These are phyloP conservation scores for Pantelozetes paolii DNA, from an alignment of 2,888 invertebrate genomes.

Conservation along the genomic window DNA sequence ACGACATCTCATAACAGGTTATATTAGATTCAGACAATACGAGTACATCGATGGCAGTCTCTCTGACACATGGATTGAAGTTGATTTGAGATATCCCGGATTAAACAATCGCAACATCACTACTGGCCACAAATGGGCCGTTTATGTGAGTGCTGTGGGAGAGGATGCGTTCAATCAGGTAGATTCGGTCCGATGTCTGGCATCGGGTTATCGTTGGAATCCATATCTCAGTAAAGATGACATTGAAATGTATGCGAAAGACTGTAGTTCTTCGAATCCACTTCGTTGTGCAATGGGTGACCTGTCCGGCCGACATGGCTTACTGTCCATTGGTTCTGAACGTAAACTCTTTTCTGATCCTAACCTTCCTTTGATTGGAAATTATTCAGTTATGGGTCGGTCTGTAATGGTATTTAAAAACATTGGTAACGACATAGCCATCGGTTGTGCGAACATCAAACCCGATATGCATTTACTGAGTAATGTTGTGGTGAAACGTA, in stretches of 20 bases:
- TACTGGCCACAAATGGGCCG: constrained; percentile 77
- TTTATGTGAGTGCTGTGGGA: constrained; percentile 84
- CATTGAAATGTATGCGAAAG: constrained; percentile 72
- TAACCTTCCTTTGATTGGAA: constrained; percentile 69
- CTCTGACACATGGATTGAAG: constrained; percentile 84
- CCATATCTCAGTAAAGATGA: constrained; percentile 44
- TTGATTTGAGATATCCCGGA: constrained; percentile 81
- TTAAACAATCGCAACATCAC: constrained; percentile 73
- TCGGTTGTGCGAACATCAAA: constrained; percentile 85
- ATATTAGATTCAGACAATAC: constrained; percentile 79
- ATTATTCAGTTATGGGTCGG: constrained; percentile 66
- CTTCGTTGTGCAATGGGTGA: constrained; percentile 87
- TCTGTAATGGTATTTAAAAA: constrained; percentile 79
- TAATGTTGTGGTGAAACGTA: constrained; percentile 77
- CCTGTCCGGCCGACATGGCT: constrained; percentile 74
- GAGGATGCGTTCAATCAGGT: constrained; percentile 81
- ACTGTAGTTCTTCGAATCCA: constrained; percentile 83
- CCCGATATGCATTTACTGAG: constrained; percentile 86
- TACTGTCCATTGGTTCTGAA: constrained; percentile 72
- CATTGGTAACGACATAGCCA: constrained; percentile 62
- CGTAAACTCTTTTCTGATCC: constrained; percentile 75
- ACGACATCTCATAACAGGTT: constrained; percentile 70
- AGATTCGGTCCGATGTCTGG: constrained; percentile 74
- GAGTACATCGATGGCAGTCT: constrained; percentile 77
- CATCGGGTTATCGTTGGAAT: constrained; percentile 69